Percentiles rank a stretch among this genome's conserved stretches.
Evolutionary conservation across 1,140 invertebrate species (phyloP).

Genomic region (Euglossa dilemma): DNA sequence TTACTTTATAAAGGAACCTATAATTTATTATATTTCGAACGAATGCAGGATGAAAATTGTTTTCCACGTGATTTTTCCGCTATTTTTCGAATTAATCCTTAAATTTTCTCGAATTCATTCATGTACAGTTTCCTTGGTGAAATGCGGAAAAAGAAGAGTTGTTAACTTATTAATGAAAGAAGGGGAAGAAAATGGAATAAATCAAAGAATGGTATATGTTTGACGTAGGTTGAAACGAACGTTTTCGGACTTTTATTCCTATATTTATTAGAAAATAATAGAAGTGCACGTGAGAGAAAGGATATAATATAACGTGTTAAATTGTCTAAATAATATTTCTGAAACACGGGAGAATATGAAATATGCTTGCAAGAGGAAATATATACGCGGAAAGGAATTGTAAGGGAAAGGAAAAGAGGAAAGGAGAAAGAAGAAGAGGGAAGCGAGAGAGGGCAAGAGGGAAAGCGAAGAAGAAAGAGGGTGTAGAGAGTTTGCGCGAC

Average conservation of each 20-base stretch:
- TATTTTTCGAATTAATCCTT: background rate
- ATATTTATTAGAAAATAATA: background rate
- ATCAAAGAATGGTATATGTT: background rate
- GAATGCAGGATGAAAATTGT: no score
- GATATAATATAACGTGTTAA: background rate
- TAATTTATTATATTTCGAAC: background rate
- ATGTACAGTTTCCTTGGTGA: background rate
- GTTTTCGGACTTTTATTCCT: background rate
- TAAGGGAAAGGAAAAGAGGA: constrained; percentile 13
- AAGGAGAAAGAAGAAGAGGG: constrained; percentile 6
- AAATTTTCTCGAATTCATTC: background rate
- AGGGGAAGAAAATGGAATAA: no score
- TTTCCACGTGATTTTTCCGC: background rate
- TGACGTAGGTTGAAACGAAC: background rate
- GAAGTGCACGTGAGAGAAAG: background rate
- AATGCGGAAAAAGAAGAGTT: background rate
- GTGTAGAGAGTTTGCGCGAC: constrained; percentile 78
- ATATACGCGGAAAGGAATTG: background rate
- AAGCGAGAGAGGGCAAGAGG: constrained; percentile 30
- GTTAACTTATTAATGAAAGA: background rate
- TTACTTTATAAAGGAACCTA: background rate
- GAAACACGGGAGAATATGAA: background rate
- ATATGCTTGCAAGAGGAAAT: background rate
- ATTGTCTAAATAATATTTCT: background rate
- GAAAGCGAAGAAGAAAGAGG: constrained; percentile 64